Evolutionary conservation across 92 coral and sea anemone genomes (phyloP), one percentile per base, ranked within the genome.

Genomic region (Galaxea fascicularis): DNA sequence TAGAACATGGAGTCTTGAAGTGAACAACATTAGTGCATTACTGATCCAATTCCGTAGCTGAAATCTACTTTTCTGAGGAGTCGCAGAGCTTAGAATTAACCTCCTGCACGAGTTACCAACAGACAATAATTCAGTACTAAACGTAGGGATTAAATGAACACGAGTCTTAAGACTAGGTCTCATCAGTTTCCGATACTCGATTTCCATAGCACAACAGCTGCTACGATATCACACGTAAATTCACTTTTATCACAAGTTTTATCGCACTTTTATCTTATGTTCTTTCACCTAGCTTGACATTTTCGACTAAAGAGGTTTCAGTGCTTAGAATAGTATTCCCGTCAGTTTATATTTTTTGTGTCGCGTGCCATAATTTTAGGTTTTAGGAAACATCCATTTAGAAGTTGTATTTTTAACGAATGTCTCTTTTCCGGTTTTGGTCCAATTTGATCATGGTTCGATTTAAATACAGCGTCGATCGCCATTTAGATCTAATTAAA

Each of bases 281-380:
- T 65, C 54, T 25, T 58, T 49, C 24, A 27, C 71, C 27, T 66
- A 51, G 84, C 74, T 65, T 65, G 65, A 52, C 22, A 25, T 29
- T 49, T 79, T 51, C 74, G 66, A 67, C 66, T 67, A 79, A 11
- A 79, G 30, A 26, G 53, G 5, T 53, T 79, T 24, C 13, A 65
- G 65, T 17, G 21, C 21, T 0, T 17, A 6, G 74, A 78, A 64
- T 59, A 58, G 46, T 46, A 45, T 63, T 64, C 18, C 20, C 62
- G 20, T 45, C 9, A 41, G 10, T 65, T 22, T 8, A 15, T 45
- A 14, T 22, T 26, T 65, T 65, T 16, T 47, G 29, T 14, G 21
- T 3, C 0, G 3, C 18, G 10, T 15, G 15, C 24, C 26, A 26
- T 20, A 52, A 78, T 47, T 26, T 17, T 22, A 35, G 26, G 64